Evolutionary conservation across 2,113 vertebrate genomes (phyloP), one percentile per base, ranked within the genome.

Genomic region (Stercorarius parasiticus): DNA sequence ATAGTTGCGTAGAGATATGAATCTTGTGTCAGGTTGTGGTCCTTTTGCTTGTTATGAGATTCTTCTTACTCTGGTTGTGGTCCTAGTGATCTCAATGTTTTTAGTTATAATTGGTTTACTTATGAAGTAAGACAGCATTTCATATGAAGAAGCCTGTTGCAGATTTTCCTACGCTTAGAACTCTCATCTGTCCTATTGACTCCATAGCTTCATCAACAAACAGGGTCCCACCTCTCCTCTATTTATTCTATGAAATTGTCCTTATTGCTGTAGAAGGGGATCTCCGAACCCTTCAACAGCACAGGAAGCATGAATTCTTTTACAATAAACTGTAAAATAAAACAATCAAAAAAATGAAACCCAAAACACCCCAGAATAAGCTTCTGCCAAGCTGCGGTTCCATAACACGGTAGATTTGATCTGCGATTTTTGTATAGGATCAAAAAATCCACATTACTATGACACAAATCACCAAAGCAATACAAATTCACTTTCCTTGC

Each of bases 191-290:
- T 15, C 4, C 6, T 59, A 4, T 49, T 34, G 49, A 83, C 25
- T 53, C 13, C 38, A 29, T 15, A 49, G 36, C 6, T 88, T 69
- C 30, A 36, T 4, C 9, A 2, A 29, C 16, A 56, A 38, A 59
- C 2, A 52, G 7, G 3, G 7, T 15, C n/a, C n/a, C 3, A 11
- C 13, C 5, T 64, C 34, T 70, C 8, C 5, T 7, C 8, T 30
- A 25, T 17, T 78, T 74, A 9, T 58, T 80, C 19, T 72, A 3
- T 56, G 43, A 55, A 77, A 15, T 29, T 70, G 16, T 5, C 13
- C n/a, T 66, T 77, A 19, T n/a, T 76, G 4, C 34, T 11, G 2
- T 3, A 34, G 6, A 74, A 66, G 6, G 2, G 8, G 8, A 76
- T 65, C 14, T 30, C 53, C 52, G 62, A 76, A 36, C 7, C 14